phyloP scores from a whole-genome alignment of 2,113 vertebrate genomes.

The Phoenicopterus ruber region DNA sequence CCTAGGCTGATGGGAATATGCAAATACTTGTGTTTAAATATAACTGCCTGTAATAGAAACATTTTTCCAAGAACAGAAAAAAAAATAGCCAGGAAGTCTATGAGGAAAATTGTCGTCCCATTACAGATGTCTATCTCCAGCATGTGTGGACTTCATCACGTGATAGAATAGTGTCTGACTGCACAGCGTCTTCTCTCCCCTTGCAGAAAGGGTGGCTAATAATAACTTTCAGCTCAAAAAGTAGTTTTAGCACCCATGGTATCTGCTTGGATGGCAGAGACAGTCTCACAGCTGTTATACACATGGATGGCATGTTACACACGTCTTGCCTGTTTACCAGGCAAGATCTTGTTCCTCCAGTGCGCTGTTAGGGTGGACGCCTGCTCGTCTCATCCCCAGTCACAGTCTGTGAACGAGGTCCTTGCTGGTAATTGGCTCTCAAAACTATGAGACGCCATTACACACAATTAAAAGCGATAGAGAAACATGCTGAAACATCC shows the following conservation, averaged over 20 bases:
- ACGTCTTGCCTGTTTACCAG: not conserved
- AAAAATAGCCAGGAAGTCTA: not conserved
- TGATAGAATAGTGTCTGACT: not conserved
- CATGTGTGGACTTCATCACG: accelerated
- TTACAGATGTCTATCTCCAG: not conserved
- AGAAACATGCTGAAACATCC: not conserved
- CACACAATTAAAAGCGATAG: not conserved
- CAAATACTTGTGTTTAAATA: not conserved
- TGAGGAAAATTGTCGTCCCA: not conserved
- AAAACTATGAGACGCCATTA: not conserved
- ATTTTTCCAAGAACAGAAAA: not conserved
- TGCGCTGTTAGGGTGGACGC: not conserved
- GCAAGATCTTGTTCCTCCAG: not conserved
- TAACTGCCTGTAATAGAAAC: not conserved
- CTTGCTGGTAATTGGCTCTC: not conserved
- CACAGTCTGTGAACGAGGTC: not conserved
- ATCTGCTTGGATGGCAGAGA: not conserved
- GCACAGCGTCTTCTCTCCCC: not conserved
- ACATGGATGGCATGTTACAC: not conserved
- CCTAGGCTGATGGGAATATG: not conserved
- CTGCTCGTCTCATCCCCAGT: not conserved
- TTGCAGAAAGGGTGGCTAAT: not conserved
- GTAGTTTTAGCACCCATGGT: not conserved
- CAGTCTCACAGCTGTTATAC: not conserved
- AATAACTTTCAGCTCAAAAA: not conserved